A percentile compares a stretch with the other conserved stretches of the same genome.
Conservation (phyloP, 1,140 invertebrate genomes). For the Diuraphis noxia region DNA sequence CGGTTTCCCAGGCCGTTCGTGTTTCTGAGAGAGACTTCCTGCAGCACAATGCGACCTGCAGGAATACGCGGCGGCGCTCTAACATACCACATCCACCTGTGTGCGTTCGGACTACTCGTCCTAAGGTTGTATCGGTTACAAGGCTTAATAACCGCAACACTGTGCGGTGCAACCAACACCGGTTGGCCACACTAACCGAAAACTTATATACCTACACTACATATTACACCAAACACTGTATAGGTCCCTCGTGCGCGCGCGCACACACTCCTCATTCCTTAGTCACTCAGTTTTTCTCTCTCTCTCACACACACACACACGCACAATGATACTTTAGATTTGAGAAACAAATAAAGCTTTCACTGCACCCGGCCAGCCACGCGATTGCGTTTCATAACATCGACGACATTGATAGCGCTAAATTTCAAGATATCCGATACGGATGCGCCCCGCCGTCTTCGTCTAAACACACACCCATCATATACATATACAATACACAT, state of each 20-base stretch:
- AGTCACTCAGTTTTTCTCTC: too few species aligned
- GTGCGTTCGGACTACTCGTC: not conserved
- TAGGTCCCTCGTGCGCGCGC: not conserved
- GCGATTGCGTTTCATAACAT: not conserved
- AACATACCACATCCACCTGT: conserved; percentile 36
- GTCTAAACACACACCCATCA: not conserved
- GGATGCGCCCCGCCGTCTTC: not conserved
- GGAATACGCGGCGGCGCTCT: not conserved
- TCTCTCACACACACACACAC: not conserved
- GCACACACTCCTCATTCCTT: too few species aligned
- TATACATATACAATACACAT: not conserved
- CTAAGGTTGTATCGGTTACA: conserved; percentile 23
- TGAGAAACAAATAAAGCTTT: conserved; percentile 21
- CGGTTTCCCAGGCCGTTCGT: conserved; percentile 51
- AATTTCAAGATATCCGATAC: conserved; percentile 15
- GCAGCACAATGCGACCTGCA: not conserved
- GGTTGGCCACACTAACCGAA: conserved; percentile 19
- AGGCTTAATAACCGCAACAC: conserved; percentile 40
- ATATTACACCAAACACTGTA: not conserved
- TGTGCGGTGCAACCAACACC: conserved; percentile 15
- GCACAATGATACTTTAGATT: not conserved
- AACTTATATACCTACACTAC: not conserved
- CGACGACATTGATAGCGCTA: conserved; percentile 22
- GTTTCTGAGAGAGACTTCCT: conserved; percentile 40
- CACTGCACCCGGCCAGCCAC: not conserved